Evolutionary conservation across 2,888 invertebrate species (phyloP).

Genomic region (Callyntrura guangdongensis): DNA sequence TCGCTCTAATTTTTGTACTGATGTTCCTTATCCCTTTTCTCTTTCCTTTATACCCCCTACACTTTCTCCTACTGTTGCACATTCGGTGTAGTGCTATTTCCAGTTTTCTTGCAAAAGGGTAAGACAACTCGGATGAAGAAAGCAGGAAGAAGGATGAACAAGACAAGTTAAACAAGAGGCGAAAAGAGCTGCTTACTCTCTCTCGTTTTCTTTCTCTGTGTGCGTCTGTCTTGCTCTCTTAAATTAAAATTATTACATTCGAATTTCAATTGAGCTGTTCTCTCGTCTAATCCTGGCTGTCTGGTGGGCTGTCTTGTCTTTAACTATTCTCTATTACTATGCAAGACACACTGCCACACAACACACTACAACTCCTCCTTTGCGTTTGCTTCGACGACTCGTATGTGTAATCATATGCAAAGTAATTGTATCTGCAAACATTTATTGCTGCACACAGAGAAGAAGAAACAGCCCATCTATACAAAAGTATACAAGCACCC

Average conservation of each 20-base stretch:
- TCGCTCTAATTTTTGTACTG: neutral
- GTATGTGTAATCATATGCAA: slow-evolving; percentile 38
- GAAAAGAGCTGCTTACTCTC: slow-evolving; percentile 8
- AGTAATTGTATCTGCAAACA: slow-evolving; percentile 74
- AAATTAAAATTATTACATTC: slow-evolving; percentile 79
- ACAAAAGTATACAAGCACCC: neutral
- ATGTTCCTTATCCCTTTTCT: slow-evolving; percentile 5
- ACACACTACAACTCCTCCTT: slow-evolving; percentile 18
- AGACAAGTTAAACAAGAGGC: slow-evolving; percentile 53
- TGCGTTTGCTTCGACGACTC: slow-evolving; percentile 20
- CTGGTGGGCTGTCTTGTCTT: slow-evolving; percentile 50
- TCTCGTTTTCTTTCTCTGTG: neutral
- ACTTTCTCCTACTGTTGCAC: slow-evolving; percentile 9
- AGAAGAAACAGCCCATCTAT: neutral
- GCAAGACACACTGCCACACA: slow-evolving; percentile 59
- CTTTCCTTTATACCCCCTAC: neutral
- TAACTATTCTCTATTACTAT: slow-evolving; percentile 74
- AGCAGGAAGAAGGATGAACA: neutral
- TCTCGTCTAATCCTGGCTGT: slow-evolving; percentile 56
- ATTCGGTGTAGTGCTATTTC: neutral
- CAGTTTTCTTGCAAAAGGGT: neutral
- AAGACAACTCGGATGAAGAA: neutral
- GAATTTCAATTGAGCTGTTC: slow-evolving; percentile 79
- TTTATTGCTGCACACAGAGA: slow-evolving; percentile 21
- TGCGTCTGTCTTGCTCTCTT: slow-evolving; percentile 55